phyloP scores from a whole-genome alignment of 2,113 vertebrate species.

The Microcebus tavaratra region DNA sequence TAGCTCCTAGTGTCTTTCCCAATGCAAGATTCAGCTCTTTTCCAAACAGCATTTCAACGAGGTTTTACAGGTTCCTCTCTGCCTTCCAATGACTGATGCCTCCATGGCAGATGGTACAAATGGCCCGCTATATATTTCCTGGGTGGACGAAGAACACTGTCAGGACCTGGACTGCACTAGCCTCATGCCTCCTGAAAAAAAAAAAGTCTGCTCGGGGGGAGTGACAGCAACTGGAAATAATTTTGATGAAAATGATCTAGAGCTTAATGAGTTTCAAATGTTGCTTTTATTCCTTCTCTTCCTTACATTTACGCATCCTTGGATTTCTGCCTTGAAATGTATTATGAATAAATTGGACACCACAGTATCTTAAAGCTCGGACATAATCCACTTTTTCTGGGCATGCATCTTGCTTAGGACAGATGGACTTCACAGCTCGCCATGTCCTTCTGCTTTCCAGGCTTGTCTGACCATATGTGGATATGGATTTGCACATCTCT shows the following conservation, averaged over 20 bases:
- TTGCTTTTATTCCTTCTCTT: conserved; percentile 37
- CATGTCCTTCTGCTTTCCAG: not conserved
- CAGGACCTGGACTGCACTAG: conserved; percentile 46
- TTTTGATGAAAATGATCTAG: conserved; percentile 65
- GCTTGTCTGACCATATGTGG: not conserved
- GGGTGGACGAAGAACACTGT: conserved; percentile 55
- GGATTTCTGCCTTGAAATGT: conserved; percentile 6
- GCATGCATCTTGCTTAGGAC: not conserved
- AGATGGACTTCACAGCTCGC: not conserved
- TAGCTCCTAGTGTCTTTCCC: not conserved
- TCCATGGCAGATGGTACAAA: conserved; percentile 57
- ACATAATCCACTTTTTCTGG: not conserved
- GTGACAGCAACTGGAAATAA: conserved; percentile 57
- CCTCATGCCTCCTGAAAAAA: not conserved
- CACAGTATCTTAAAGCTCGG: not conserved
- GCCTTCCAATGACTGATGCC: conserved; percentile 61
- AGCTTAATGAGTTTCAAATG: conserved; percentile 14
- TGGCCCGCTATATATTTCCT: conserved; percentile 57
- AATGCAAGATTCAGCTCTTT: not conserved
- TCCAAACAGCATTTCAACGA: conserved; percentile 26
- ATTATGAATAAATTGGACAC: not conserved
- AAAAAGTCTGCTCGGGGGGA: conserved; percentile 26
- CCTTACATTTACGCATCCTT: not conserved
- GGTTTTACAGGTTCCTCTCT: not conserved
- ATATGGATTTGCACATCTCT: not conserved